Percentiles rank a stretch among this genome's conserved stretches.
Evolutionary conservation across 2,888 invertebrate genomes (phyloP).

Genomic region (Polydesmus complanatus): DNA sequence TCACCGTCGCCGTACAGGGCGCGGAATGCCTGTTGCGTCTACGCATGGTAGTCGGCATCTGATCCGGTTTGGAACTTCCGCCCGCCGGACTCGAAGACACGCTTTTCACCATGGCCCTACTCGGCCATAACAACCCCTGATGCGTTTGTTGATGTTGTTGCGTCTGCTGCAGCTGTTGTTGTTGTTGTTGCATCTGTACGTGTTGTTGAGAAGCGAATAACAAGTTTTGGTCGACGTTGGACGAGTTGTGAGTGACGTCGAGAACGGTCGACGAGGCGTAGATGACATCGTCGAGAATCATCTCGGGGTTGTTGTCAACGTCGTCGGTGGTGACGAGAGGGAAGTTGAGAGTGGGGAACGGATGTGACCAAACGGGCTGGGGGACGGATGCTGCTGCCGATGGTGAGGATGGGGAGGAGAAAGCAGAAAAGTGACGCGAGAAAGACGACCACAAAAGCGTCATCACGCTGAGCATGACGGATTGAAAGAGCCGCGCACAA

Average conservation of each 20-base stretch:
- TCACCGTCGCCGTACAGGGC: neutral
- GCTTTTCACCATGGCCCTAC: constrained; percentile 32
- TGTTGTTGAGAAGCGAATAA: neutral
- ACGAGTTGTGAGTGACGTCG: constrained; percentile 35
- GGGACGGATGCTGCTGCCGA: neutral
- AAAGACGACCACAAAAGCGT: neutral
- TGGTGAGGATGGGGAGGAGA: neutral
- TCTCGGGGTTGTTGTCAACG: neutral
- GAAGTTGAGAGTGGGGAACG: neutral
- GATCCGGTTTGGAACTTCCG: constrained; percentile 11
- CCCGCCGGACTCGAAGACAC: constrained; percentile 36
- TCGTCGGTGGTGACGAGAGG: neutral
- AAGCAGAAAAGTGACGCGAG: neutral
- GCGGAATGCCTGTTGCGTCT: constrained; percentile 8
- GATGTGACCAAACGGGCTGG: neutral
- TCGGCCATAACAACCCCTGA: constrained; percentile 1
- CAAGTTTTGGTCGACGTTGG: neutral
- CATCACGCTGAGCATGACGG: neutral
- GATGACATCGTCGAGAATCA: neutral
- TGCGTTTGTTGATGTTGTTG: neutral
- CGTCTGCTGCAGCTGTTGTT: neutral
- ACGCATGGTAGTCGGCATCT: constrained; percentile 4
- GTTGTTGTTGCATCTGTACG: neutral
- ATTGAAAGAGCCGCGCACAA: too few relatives aligned
- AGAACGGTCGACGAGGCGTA: too few relatives aligned